Conservation (phyloP, 2,888 invertebrate species). For the Psylliodes chrysocephalus region DNA sequence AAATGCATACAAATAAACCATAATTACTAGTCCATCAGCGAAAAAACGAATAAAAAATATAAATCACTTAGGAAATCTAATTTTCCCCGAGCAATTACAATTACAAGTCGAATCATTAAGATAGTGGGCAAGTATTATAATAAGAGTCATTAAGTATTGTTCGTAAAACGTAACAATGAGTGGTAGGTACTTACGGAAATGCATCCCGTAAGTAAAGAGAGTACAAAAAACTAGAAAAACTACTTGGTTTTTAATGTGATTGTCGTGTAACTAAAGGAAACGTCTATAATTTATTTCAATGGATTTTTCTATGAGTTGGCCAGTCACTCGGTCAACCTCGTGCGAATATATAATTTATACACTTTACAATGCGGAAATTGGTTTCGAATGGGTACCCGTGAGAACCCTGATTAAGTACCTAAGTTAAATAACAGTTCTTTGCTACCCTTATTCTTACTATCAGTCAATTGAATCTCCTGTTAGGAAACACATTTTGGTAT, state of each 20-base stretch:
- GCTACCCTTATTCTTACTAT: too few species aligned
- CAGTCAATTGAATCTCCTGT: too few species aligned
- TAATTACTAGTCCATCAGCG: conserved; percentile 27
- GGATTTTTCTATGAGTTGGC: conserved; percentile 30
- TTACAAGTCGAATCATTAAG: conserved; percentile 44
- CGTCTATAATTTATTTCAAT: conserved; percentile 38
- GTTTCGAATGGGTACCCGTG: neutral
- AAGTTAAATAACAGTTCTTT: too few species aligned
- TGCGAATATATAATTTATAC: conserved; percentile 3
- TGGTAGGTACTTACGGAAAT: conserved; percentile 54
- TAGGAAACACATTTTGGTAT: too few species aligned
- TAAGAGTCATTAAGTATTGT: conserved; percentile 51
- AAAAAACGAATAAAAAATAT: conserved; percentile 38
- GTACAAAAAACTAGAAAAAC: conserved; percentile 56
- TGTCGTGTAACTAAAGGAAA: conserved; percentile 55
- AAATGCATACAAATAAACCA: conserved; percentile 31
- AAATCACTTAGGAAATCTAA: conserved; percentile 43
- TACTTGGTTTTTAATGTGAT: conserved; percentile 59
- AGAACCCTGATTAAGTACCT: neutral
- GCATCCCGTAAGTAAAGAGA: conserved; percentile 45
- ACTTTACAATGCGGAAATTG: neutral
- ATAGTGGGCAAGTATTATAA: conserved; percentile 53
- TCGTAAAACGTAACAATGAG: conserved; percentile 49
- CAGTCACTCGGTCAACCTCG: conserved; percentile 16
- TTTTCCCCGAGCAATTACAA: conserved; percentile 42